Base-by-base conservation (phyloP, 2,797 vertebrate species). In the Loriculus beryllinus region DNA sequence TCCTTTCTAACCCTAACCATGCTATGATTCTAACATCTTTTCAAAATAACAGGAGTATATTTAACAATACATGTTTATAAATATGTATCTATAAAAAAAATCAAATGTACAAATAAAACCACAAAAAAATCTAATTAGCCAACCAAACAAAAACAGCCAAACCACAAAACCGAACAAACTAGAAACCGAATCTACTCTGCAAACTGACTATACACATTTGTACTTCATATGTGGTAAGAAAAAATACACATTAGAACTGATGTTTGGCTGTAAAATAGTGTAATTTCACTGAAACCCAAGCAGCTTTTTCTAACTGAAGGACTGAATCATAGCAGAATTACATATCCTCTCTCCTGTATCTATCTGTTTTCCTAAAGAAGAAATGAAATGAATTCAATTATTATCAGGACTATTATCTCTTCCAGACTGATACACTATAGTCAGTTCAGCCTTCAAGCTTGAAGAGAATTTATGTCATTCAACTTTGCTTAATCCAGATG, bases 401-500 rank as follows among this genome's bases (percentile, higher is more conserved):
- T 94, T 88, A 91, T 70, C 85, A 52, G 52, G 26, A 64, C 57
- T 76, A 76, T 64, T 79, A 77, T 93, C 64, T 92, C 37, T 76
- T 69, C 65, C 43, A 86, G 67, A 48, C 26, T 39, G 74, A 59
- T 70, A 84, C 47, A 45, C 18, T 86, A 14, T 31, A 88, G 88
- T 88, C 47, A 77, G 77, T 94, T 90, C 72, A 67, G 25, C 63
- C 51, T 90, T 86, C 83, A 68, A 70, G 60, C 51, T 49, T 82
- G 43, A 63, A 82, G 14, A 81, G 28, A 91, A 76, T 92, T 93
- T 54, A 17, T 75, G n/a, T 84, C 49, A 76, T 83, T 47, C 69
- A 92, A n/a, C 42, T 86, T 82, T 43, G 26, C 74, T 92, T 92
- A 83, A 92, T 93, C 74, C 42, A 49, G 17, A 42, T 92, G 65